phyloP scores from a whole-genome alignment of 1,140 invertebrate genomes.

The Rhizoglyphus robini region DNA sequence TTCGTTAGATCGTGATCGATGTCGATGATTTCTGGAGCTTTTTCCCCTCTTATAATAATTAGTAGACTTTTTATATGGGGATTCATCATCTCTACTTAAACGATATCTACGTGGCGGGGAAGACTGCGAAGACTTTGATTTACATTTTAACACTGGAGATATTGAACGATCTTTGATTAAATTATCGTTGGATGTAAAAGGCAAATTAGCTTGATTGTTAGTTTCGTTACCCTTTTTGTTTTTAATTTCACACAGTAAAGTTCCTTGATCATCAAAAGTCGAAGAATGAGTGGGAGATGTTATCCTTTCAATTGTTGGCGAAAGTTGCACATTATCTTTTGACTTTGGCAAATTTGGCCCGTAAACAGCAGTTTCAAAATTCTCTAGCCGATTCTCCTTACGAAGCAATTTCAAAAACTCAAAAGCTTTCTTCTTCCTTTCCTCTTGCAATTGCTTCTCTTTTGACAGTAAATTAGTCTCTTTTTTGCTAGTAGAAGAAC shows the following conservation, averaged over 20 bases:
- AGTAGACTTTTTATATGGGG: no score
- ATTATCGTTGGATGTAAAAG: slow-evolving; percentile 4
- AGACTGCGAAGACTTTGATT: background rate
- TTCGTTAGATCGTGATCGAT: background rate
- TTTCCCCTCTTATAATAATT: background rate
- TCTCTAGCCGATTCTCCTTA: background rate
- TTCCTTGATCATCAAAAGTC: background rate
- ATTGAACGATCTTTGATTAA: background rate
- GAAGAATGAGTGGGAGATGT: background rate
- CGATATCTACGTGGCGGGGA: background rate
- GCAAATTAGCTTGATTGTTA: background rate
- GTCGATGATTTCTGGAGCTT: background rate
- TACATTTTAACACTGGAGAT: no score
- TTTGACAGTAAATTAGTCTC: slow-evolving; percentile 25
- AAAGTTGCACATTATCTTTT: background rate
- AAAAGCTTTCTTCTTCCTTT: slow-evolving; percentile 47
- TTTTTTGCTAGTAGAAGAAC: background rate
- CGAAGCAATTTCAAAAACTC: slow-evolving; percentile 37
- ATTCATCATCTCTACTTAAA: background rate
- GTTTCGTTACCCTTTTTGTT: background rate
- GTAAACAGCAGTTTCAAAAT: background rate
- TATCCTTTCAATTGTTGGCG: slow-evolving; percentile 12
- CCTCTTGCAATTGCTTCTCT: slow-evolving; percentile 52
- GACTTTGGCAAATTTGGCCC: slow-evolving; percentile 15
- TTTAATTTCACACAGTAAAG: background rate